These are phyloP conservation scores for Mus pahari DNA, from an alignment of 2,113 vertebrate genomes.

Conservation along the genomic window DNA sequence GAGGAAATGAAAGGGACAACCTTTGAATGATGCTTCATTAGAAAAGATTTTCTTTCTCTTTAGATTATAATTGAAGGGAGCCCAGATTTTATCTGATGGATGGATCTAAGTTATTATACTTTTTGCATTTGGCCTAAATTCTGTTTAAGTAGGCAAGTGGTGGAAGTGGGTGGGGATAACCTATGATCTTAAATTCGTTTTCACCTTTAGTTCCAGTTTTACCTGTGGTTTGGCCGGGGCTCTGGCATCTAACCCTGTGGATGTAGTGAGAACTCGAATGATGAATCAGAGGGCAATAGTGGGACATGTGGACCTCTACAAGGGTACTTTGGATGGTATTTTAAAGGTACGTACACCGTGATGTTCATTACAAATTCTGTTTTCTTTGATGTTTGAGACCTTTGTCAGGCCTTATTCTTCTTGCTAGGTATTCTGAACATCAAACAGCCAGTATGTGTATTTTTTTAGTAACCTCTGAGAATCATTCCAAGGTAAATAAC, in stretches of 20 bases:
- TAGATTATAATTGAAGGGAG: constrained; percentile 48
- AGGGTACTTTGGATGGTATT: constrained; percentile 94
- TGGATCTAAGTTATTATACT: constrained; percentile 11
- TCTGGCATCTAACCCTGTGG: constrained; percentile 95
- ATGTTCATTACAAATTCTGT: constrained; percentile 40
- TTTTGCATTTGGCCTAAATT: constrained; percentile 47
- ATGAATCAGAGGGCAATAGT: constrained; percentile 94
- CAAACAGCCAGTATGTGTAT: constrained; percentile 41
- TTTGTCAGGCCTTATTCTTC: constrained; percentile 48
- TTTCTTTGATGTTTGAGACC: constrained; percentile 51
- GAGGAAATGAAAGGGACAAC: constrained; percentile 9
- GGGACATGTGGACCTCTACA: constrained; percentile 88
- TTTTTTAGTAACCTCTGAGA: constrained; percentile 52
- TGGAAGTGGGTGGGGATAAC: not conserved
- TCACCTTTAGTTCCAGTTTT: constrained; percentile 91
- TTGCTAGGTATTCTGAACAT: not conserved
- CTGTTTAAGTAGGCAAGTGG: not conserved
- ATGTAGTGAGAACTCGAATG: constrained; percentile 96
- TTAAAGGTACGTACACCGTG: constrained; percentile 89
- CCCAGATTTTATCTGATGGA: constrained; percentile 31
- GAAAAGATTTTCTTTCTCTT: constrained; percentile 63
- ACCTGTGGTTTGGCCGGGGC: constrained; percentile 94
- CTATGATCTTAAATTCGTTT: constrained; percentile 37
- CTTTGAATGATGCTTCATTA: constrained; percentile 32
- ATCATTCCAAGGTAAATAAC: constrained; percentile 36